phyloP scores from a whole-genome alignment of 2,888 invertebrate species.

The Caradrina clavipalpis region DNA sequence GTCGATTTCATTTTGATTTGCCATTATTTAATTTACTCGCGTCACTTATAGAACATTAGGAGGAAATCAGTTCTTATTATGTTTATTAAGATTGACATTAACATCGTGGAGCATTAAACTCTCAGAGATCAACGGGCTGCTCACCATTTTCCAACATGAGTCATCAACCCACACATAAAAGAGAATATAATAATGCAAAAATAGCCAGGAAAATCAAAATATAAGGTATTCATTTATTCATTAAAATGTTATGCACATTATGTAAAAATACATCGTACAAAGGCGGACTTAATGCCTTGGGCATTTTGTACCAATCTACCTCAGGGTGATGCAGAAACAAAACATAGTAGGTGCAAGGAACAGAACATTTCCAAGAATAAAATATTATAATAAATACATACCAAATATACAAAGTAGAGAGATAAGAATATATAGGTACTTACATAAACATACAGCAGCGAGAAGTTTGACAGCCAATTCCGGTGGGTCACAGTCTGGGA shows the following conservation, averaged over 20 bases:
- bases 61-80: conserved; percentile 38
- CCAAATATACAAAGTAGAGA: too few species aligned
- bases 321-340: too few species aligned
- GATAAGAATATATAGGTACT: too few species aligned
- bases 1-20: conserved; percentile 52
- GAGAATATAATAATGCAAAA: not conserved
- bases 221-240: too few species aligned
- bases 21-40: conserved; percentile 50
- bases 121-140: conserved; percentile 4
- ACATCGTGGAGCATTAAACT: conserved; percentile 8
- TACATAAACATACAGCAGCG: conserved; percentile 96
- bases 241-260: too few species aligned
- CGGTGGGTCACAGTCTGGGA: conserved; percentile 94
- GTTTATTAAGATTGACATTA: conserved; percentile 47
- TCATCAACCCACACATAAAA: not conserved
- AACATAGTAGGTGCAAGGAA: too few species aligned
- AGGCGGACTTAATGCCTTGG: too few species aligned
- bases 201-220: not conserved
- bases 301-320: too few species aligned
- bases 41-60: conserved; percentile 34
- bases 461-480: conserved; percentile 94
- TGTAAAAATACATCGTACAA: too few species aligned
- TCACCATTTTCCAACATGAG: conserved; percentile 3
- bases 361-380: too few species aligned
- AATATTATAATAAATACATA: too few species aligned